A percentile compares a stretch with the other conserved stretches of the same genome.
These are phyloP conservation scores for Pantelozetes paolii DNA, from an alignment of 2,888 invertebrate species.

Conservation along the genomic window DNA sequence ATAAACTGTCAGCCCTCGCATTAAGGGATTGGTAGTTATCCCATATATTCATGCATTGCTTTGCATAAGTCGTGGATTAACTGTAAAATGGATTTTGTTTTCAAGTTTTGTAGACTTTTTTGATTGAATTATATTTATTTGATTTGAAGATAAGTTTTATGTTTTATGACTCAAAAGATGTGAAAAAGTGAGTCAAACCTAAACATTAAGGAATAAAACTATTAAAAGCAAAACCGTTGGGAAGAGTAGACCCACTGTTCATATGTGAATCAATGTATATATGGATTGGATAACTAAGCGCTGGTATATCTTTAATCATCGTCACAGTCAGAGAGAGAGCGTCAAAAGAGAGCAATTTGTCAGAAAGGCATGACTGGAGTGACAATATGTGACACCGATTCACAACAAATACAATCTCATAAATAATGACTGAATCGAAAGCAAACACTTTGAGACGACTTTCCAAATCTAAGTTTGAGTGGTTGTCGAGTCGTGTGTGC, in stretches of 20 bases:
- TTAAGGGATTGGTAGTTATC: conserved; percentile 23
- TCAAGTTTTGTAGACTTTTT: not conserved
- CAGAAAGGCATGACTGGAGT: conserved; percentile 26
- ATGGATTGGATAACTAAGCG: not conserved
- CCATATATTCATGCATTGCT: not conserved
- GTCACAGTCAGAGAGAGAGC: conserved; percentile 15
- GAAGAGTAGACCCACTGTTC: not conserved
- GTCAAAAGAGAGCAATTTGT: conserved; percentile 37
- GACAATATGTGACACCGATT: conserved; percentile 35
- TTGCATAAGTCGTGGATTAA: conserved; percentile 27
- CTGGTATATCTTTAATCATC: conserved; percentile 27
- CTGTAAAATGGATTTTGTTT: conserved; percentile 14
- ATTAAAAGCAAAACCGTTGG: not conserved
- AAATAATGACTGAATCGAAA: conserved; percentile 23
- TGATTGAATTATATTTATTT: conserved; percentile 10
- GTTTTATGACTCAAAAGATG: conserved; percentile 27
- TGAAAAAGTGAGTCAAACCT: not conserved
- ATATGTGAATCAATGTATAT: not conserved
- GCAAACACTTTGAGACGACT: not conserved
- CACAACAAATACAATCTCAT: conserved; percentile 34
- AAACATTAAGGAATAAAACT: not conserved
- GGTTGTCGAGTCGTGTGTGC: not conserved
- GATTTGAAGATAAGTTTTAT: conserved; percentile 23
- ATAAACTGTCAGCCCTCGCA: conserved; percentile 23
- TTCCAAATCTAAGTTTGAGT: not conserved